Evolutionary conservation across 2,888 invertebrate genomes (phyloP), one percentile per base, ranked within the genome.

Genomic region (Malthinus flaveolus): DNA sequence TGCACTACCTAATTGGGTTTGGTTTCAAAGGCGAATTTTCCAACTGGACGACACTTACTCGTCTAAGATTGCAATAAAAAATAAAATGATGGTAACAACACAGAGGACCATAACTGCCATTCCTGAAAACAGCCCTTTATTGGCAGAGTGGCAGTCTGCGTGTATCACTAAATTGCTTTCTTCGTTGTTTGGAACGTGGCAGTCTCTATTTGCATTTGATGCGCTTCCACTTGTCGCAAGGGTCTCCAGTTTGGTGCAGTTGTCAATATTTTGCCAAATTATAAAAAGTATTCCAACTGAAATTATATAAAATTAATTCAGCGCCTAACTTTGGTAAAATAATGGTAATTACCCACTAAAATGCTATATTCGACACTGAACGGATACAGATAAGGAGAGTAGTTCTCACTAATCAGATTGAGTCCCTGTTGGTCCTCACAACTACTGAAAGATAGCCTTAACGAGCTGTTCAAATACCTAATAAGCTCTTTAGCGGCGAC

Each of bases 301-400:
- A 81, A 76, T 15, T 15, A 42, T 42, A n/a, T 42, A 23, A 62
- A 52, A 48, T 55, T 49, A 23, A 32, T 44, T 49, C 10, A 51
- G 48, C 11, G 36, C n/a, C n/a, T n/a, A n/a, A n/a, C 5, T 23
- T 33, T n/a, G 4, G 10, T 12, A 46, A 54, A 34, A 31, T 11
- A 35, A 12, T 12, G 3, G 34, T 49, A 66, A 77, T 78, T 78
- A 87, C 88, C 87, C 53, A 89, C 87, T 58, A 91, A 83, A 70
- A 91, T 88, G 75, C 88, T 90, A 77, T 88, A 91, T 75, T 91
- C 89, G 31, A 91, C 88, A 63, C 87, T 89, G 75, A 91, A 91
- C 0, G 91, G 91, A 70, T 89, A 91, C 10, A 92, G 79, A 73
- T 91, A 91, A 0, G 90, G 90, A 1, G 89, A 87, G 69, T 87